These are phyloP conservation scores for Ploceus nigricollis DNA, from an alignment of 2,113 vertebrate genomes.

Conservation along the genomic window DNA sequence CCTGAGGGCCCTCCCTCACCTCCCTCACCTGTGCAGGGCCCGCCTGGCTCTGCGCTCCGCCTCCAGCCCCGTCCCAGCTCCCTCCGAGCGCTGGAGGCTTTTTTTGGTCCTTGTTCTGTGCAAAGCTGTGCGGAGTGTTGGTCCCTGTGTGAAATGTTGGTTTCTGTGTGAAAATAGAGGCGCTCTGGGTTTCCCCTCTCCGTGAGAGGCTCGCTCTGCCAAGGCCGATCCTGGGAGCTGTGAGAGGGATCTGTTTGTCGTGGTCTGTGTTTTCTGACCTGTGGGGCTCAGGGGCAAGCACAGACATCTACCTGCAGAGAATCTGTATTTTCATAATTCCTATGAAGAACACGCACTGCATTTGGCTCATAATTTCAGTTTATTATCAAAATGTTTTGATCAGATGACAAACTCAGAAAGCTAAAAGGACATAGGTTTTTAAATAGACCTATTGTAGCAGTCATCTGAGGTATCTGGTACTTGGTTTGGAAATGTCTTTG, in stretches of 20 bases:
- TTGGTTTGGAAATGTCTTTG: constrained; percentile 30
- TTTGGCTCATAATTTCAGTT: constrained; percentile 57
- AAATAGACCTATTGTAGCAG: constrained; percentile 42
- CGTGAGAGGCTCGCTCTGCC: not conserved
- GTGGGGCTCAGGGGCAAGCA: fast-evolving
- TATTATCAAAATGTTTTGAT: constrained; percentile 75
- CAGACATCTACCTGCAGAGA: not conserved
- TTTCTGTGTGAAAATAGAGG: not conserved
- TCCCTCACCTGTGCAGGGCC: not conserved
- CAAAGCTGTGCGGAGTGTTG: not conserved
- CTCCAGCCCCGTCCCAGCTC: not conserved
- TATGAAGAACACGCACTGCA: not conserved
- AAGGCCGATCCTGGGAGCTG: not conserved
- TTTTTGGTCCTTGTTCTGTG: too few species aligned
- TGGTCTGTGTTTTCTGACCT: not conserved
- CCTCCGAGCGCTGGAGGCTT: not conserved
- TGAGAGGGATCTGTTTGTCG: not conserved
- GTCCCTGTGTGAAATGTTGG: not conserved
- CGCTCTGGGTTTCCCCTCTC: not conserved
- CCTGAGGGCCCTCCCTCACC: too few species aligned
- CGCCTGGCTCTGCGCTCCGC: fast-evolving
- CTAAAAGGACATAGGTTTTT: constrained; percentile 35
- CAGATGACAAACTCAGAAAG: constrained; percentile 60
- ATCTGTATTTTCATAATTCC: not conserved
- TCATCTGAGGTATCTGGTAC: constrained; percentile 36